Evolutionary conservation across 92 coral and sea anemone genomes (phyloP).

Genomic region (Palythoa caribaeorum): DNA sequence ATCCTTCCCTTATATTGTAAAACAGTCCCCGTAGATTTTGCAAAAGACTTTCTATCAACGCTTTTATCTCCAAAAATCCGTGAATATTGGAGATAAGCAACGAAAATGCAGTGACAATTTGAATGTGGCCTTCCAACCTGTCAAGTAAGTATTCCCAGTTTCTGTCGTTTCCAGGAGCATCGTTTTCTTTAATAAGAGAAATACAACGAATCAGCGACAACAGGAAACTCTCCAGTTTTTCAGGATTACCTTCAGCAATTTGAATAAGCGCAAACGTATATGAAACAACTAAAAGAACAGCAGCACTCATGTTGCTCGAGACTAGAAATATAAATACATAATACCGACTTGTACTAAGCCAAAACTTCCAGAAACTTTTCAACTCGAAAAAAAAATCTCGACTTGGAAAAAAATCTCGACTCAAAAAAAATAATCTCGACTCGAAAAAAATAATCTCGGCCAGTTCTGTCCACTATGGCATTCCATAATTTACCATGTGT

Average conservation of each 20-base stretch:
- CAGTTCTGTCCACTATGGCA: too few species aligned
- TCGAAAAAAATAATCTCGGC: background rate
- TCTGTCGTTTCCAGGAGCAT: background rate
- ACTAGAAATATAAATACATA: background rate
- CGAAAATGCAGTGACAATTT: too few species aligned
- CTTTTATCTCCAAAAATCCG: too few species aligned
- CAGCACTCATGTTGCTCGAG: background rate
- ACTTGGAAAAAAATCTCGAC: background rate
- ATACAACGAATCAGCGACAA: conserved; percentile 1
- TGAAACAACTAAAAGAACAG: background rate
- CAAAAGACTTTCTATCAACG: too few species aligned
- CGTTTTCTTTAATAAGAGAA: conserved; percentile 6
- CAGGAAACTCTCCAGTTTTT: background rate
- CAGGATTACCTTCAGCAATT: too few species aligned
- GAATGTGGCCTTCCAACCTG: too few species aligned
- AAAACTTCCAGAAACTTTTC: background rate
- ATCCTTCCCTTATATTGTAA: too few species aligned
- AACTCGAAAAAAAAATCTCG: background rate
- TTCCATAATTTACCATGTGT: too few species aligned
- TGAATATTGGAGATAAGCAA: too few species aligned
- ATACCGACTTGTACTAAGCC: background rate
- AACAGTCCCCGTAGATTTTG: too few species aligned
- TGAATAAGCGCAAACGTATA: too few species aligned
- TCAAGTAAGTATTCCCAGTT: too few species aligned
- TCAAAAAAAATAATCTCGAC: background rate